Evolutionary conservation across 2,113 vertebrate genomes (phyloP).

Genomic region (Corynorhinus townsendii): DNA sequence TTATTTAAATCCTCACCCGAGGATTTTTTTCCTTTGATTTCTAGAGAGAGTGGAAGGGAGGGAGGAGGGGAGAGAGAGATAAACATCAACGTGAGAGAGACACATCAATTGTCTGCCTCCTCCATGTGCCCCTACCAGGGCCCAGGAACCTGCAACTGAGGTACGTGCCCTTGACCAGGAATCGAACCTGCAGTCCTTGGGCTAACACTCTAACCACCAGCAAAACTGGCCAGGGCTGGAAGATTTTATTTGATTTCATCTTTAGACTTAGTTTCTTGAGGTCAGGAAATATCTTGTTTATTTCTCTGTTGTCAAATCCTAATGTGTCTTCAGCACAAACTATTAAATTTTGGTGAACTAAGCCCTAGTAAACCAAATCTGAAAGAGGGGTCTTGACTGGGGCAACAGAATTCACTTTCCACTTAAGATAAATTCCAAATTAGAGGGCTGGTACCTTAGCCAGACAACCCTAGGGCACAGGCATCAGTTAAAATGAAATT

Average conservation of each 20-base stretch:
- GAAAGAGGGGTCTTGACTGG: not conserved
- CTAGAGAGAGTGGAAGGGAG: too few species aligned
- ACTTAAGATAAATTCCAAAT: not conserved
- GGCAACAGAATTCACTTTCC: not conserved
- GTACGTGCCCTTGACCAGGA: too few species aligned
- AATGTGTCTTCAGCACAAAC: not conserved
- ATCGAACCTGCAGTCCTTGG: too few species aligned
- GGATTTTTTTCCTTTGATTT: too few species aligned
- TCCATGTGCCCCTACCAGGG: too few species aligned
- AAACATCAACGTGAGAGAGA: too few species aligned
- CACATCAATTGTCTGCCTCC: too few species aligned
- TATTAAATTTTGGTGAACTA: not conserved
- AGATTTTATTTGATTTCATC: not conserved
- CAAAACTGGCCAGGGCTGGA: not conserved
- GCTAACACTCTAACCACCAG: too few species aligned
- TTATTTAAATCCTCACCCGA: too few species aligned
- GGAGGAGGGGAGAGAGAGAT: too few species aligned
- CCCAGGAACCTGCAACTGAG: too few species aligned
- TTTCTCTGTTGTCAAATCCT: not conserved
- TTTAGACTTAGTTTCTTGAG: not conserved
- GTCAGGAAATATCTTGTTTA: not conserved
- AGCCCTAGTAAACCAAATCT: not conserved
- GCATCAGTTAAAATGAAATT: not conserved
- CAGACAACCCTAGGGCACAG: not conserved
- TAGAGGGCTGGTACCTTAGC: not conserved